These are phyloP conservation scores for Ypsolopha scabrella DNA, from an alignment of 2,888 invertebrate genomes.

Conservation along the genomic window DNA sequence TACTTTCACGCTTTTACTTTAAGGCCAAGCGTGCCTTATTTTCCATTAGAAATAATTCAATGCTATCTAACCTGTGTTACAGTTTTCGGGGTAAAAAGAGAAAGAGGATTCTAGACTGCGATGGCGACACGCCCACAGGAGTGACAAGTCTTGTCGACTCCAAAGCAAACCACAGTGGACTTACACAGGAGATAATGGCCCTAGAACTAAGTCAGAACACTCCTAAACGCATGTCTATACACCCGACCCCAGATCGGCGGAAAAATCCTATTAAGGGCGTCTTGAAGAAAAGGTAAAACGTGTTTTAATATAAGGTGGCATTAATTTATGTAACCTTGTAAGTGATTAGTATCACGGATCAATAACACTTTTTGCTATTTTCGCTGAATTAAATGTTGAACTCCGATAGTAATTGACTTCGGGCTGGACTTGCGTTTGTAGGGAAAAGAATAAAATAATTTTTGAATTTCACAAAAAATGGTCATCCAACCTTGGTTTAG, in stretches of 20 bases:
- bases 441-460: no score
- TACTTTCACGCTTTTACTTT: no score
- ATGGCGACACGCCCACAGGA: slow-evolving; percentile 55
- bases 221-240: slow-evolving; percentile 72
- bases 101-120: slow-evolving; percentile 67
- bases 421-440: no score
- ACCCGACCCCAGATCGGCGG: slow-evolving; percentile 58
- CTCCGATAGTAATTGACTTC: no score
- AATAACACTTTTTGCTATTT: no score
- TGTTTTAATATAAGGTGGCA: no score
- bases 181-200: slow-evolving; percentile 78
- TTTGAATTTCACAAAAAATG: no score
- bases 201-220: slow-evolving; percentile 76
- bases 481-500: no score
- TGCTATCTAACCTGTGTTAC: slow-evolving; percentile 4
- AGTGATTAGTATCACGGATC: no score
- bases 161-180: slow-evolving; percentile 70
- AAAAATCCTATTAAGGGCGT: slow-evolving; percentile 71
- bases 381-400: no score
- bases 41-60: not conserved
- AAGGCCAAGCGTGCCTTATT: no score
- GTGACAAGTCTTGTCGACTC: slow-evolving; percentile 48
- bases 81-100: slow-evolving; percentile 71
- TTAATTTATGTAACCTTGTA: no score
- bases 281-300: slow-evolving; percentile 68